These are phyloP conservation scores for Timema cristinae DNA, from an alignment of 2,888 invertebrate species.

Conservation along the genomic window DNA sequence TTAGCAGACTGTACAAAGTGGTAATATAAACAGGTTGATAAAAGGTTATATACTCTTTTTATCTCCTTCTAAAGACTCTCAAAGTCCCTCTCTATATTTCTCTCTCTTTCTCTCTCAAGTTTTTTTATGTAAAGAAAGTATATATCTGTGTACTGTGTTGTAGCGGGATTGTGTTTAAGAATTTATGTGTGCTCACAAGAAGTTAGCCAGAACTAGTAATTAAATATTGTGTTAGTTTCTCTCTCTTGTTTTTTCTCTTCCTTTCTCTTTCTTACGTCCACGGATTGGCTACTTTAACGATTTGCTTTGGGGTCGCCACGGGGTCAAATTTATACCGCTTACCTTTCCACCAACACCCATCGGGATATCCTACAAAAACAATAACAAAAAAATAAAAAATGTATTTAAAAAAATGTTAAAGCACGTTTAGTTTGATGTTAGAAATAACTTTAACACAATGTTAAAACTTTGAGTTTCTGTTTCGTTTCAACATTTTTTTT, in stretches of 20 bases:
- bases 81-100: neutral
- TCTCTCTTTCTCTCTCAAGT: neutral
- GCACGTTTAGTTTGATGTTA: no score
- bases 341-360: no score
- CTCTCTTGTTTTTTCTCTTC: neutral
- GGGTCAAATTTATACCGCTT: conserved; percentile 14
- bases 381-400: neutral
- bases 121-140: neutral
- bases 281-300: conserved; percentile 31
- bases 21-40: no score
- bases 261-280: neutral
- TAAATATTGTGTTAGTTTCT: conserved; percentile 18
- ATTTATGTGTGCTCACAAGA: conserved; percentile 18
- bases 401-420: no score
- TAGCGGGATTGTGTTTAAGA: conserved; percentile 14
- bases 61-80: neutral
- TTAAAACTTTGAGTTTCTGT: no score
- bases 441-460: no score
- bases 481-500: no score
- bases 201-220: conserved; percentile 14
- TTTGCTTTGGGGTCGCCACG: conserved; percentile 25
- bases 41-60: no score
- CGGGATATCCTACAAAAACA: neutral
- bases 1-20: no score
- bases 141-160: conserved; percentile 5